Evolutionary conservation across 2,797 vertebrate genomes (phyloP).

Genomic region (Enoplosus armatus): DNA sequence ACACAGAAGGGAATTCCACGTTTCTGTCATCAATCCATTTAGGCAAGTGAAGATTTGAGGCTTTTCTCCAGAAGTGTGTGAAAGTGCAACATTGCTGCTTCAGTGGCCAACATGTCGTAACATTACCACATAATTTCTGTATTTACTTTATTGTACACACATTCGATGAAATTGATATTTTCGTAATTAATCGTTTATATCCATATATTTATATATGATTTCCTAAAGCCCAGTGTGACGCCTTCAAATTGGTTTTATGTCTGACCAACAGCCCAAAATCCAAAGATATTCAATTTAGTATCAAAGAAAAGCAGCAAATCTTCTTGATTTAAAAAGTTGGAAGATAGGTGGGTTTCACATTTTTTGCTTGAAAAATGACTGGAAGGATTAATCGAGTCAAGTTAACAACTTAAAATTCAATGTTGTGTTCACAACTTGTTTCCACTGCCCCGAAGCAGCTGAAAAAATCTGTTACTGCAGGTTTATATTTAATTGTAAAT

Average conservation of each 20-base stretch:
- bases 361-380: neutral
- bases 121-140: neutral
- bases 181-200: neutral
- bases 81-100: constrained; percentile 1
- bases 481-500: neutral
- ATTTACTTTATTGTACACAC: neutral
- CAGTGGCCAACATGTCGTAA: neutral
- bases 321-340: neutral
- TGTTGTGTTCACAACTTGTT: neutral
- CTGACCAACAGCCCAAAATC: no score
- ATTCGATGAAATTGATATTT: neutral
- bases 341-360: neutral
- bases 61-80: neutral
- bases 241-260: neutral
- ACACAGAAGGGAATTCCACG: constrained; percentile 27
- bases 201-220: neutral
- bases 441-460: neutral
- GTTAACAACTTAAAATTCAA: neutral
- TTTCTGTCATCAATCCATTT: constrained; percentile 39
- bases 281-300: neutral
- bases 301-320: neutral
- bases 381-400: no score
- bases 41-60: constrained; percentile 17
- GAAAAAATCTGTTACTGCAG: neutral
- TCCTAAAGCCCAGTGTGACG: neutral